Evolutionary conservation across 1,140 invertebrate genomes (phyloP).

Genomic region (Drosophila suzukii): DNA sequence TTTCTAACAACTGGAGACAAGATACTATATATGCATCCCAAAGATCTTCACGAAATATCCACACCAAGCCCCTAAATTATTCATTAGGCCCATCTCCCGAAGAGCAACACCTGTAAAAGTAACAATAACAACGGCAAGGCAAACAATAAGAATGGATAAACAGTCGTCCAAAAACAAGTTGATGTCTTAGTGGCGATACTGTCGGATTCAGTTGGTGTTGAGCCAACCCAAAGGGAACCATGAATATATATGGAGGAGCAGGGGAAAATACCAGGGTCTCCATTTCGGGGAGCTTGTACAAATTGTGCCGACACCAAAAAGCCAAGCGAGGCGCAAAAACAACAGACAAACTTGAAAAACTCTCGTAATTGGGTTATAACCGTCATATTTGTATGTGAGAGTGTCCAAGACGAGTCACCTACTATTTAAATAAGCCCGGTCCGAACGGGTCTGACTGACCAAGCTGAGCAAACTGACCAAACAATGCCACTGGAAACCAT

Average conservation of each 20-base stretch:
- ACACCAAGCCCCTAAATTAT: slow-evolving; percentile 21
- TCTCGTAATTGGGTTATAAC: slow-evolving; percentile 76
- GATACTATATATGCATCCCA: not conserved
- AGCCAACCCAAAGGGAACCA: not conserved
- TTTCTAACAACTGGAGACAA: too few relatives aligned
- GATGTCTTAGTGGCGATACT: slow-evolving; percentile 60
- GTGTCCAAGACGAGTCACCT: slow-evolving; percentile 25
- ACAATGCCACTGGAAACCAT: slow-evolving; percentile 53
- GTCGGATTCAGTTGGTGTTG: slow-evolving; percentile 40
- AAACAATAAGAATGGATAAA: slow-evolving; percentile 45
- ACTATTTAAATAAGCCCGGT: slow-evolving; percentile 49
- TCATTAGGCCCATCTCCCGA: slow-evolving; percentile 7
- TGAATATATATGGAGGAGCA: slow-evolving; percentile 5
- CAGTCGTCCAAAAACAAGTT: slow-evolving; percentile 36
- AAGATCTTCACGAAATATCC: not conserved
- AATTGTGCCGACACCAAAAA: slow-evolving; percentile 73
- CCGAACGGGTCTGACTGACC: slow-evolving; percentile 14
- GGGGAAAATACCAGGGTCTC: not conserved
- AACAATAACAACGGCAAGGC: slow-evolving; percentile 25
- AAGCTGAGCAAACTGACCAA: slow-evolving; percentile 16
- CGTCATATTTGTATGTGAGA: slow-evolving; percentile 60
- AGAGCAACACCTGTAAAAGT: slow-evolving; percentile 40
- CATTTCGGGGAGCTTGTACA: slow-evolving; percentile 43
- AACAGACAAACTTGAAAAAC: slow-evolving; percentile 62
- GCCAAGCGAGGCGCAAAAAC: slow-evolving; percentile 16